A percentile compares a stretch with the other conserved stretches of the same genome.
phyloP scores from a whole-genome alignment of 2,888 invertebrate genomes.

The Campoletis raptor region DNA sequence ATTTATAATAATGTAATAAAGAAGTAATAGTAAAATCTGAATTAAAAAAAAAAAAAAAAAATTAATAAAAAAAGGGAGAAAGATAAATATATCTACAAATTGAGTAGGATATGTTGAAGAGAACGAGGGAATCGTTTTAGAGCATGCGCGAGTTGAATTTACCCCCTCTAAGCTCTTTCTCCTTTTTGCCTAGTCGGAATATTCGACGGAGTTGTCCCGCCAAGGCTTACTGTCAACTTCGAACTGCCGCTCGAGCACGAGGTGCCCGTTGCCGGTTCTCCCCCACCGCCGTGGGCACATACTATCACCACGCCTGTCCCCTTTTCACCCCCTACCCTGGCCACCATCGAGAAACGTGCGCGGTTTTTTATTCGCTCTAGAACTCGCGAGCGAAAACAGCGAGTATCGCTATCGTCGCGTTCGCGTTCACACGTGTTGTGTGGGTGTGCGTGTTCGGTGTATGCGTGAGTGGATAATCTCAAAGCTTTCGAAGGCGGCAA shows the following conservation, averaged over 20 bases:
- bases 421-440: not conserved
- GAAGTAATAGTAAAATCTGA: not conserved
- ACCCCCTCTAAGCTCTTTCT: slow-evolving; percentile 2
- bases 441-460: not conserved
- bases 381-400: slow-evolving; percentile 5
- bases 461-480: not conserved
- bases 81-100: slow-evolving; percentile 26
- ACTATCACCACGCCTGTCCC: slow-evolving; percentile 50
- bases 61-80: slow-evolving; percentile 6
- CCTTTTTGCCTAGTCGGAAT: slow-evolving; percentile 59
- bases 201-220: slow-evolving; percentile 80
- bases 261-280: slow-evolving; percentile 65
- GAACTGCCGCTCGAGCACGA: slow-evolving; percentile 77
- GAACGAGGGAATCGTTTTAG: slow-evolving; percentile 63
- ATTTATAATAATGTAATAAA: not conserved
- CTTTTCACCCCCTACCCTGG: not conserved
- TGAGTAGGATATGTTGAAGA: slow-evolving; percentile 30
- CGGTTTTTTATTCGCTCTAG: slow-evolving; percentile 3
- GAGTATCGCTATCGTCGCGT: slow-evolving; percentile 11
- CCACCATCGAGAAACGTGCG: not conserved
- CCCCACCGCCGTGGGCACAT: slow-evolving; percentile 51
- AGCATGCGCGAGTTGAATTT: slow-evolving; percentile 83
- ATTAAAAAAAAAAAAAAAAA: not conserved
- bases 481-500: not conserved
- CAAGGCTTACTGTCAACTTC: slow-evolving; percentile 82